phyloP scores from a whole-genome alignment of 30 jellyfish, hydroid and myxozoan genomes.

The Cassiopea andromeda region DNA sequence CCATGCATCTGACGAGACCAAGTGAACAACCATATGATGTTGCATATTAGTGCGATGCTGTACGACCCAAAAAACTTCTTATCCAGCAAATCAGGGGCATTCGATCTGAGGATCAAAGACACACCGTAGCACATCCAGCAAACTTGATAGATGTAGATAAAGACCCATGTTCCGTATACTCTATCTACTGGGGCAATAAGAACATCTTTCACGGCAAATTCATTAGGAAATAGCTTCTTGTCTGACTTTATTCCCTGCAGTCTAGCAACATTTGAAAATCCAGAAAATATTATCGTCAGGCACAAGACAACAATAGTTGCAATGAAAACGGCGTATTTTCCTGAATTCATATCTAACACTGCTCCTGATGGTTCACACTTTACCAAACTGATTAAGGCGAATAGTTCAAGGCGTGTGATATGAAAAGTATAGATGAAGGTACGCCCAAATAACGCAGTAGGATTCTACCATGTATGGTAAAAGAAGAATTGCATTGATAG shows the following conservation, averaged over 20 bases:
- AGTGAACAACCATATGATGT: conserved; percentile 45
- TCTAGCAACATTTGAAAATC: conserved; percentile 43
- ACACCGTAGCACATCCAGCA: conserved; percentile 23
- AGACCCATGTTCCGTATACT: conserved; percentile 33
- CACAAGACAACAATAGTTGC: background rate
- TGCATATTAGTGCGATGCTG: conserved; percentile 17
- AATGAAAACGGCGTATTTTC: conserved; percentile 1
- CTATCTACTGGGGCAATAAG: conserved; percentile 21
- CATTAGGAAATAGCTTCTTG: conserved; percentile 38
- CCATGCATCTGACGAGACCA: conserved; percentile 32
- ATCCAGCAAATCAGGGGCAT: conserved; percentile 39
- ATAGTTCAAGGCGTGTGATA: background rate
- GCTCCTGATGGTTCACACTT: background rate
- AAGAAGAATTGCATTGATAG: background rate
- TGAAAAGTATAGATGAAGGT: background rate
- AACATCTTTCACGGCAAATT: background rate
- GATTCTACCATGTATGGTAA: conserved; percentile 4
- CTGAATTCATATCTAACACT: conserved; percentile 14
- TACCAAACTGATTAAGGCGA: background rate
- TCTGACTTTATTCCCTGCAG: background rate
- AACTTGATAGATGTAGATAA: conserved; percentile 33
- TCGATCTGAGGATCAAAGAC: conserved; percentile 21
- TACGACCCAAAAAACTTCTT: conserved; percentile 23
- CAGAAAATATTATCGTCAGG: conserved; percentile 33
- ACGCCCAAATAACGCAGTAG: background rate